Evolutionary conservation across 2,888 invertebrate genomes (phyloP).

Genomic region (Sarcophaga variegata): DNA sequence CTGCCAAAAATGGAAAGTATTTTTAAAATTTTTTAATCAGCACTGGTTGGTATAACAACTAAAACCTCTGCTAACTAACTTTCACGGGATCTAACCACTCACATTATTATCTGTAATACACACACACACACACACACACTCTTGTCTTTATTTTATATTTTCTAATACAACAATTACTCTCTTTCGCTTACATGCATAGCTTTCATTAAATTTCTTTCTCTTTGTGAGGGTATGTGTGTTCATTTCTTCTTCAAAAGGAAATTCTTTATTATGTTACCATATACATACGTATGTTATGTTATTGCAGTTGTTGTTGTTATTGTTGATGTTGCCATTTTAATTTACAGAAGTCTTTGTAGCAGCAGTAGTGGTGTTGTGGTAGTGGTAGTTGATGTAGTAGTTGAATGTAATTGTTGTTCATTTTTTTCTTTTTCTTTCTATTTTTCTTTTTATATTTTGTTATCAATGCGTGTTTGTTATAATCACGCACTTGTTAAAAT

Average conservation of each 20-base stretch:
- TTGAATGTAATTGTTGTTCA: too few species aligned
- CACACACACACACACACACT: neutral
- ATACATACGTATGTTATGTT: neutral
- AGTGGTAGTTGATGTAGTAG: neutral
- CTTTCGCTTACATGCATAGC: neutral
- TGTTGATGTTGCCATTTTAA: neutral
- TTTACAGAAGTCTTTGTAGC: neutral
- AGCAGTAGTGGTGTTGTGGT: neutral
- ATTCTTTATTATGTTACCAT: slow-evolving; percentile 39
- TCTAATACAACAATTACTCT: neutral
- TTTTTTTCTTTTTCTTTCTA: neutral
- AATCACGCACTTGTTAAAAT: slow-evolving; percentile 59
- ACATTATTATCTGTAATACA: neutral
- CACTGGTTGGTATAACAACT: too few species aligned
- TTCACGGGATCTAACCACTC: too few species aligned
- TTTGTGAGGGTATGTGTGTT: neutral
- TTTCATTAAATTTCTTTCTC: neutral
- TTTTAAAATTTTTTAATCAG: too few species aligned
- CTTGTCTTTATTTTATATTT: neutral
- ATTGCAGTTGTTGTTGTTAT: neutral
- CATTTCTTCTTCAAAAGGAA: slow-evolving; percentile 31
- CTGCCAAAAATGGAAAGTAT: too few species aligned
- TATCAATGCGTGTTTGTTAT: slow-evolving; percentile 56
- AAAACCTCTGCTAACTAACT: too few species aligned
- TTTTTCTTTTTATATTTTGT: slow-evolving; percentile 12